Percentiles rank a stretch among this genome's conserved stretches.
These are phyloP conservation scores for Crioceris asparagi DNA, from an alignment of 2,888 invertebrate species.

Conservation along the genomic window DNA sequence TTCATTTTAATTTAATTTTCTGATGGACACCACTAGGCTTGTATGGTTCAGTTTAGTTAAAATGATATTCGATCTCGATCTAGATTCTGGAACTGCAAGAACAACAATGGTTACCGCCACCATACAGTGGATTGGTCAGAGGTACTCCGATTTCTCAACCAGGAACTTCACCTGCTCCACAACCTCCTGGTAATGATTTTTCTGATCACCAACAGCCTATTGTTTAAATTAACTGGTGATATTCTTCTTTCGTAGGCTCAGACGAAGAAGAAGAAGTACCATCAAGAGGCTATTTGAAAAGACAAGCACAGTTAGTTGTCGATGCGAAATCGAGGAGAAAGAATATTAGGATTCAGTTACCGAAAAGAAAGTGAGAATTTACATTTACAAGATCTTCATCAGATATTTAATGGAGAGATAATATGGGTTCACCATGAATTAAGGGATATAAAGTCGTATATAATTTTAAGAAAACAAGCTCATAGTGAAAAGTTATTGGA, in stretches of 20 bases:
- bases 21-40: too few species aligned
- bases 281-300: constrained; percentile 64
- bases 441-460: not conserved
- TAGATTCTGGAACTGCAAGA: constrained; percentile 21
- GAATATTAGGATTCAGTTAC: constrained; percentile 44
- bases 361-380: constrained; percentile 17
- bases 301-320: constrained; percentile 72
- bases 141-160: constrained; percentile 33
- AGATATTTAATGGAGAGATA: not conserved
- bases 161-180: constrained; percentile 29
- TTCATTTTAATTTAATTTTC: too few species aligned
- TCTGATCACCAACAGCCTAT: too few species aligned
- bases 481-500: too few species aligned
- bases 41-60: too few species aligned
- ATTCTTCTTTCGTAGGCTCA: constrained; percentile 48
- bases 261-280: constrained; percentile 81
- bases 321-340: constrained; percentile 74
- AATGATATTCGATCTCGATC: too few species aligned
- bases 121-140: constrained; percentile 33
- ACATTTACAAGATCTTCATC: not conserved
- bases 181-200: constrained; percentile 24
- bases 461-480: not conserved
- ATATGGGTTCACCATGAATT: not conserved
- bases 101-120: constrained; percentile 33
- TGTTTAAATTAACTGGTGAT: too few species aligned